phyloP scores from a whole-genome alignment of 2,113 vertebrate genomes.

The Neolamprologus caudopunctatus region DNA sequence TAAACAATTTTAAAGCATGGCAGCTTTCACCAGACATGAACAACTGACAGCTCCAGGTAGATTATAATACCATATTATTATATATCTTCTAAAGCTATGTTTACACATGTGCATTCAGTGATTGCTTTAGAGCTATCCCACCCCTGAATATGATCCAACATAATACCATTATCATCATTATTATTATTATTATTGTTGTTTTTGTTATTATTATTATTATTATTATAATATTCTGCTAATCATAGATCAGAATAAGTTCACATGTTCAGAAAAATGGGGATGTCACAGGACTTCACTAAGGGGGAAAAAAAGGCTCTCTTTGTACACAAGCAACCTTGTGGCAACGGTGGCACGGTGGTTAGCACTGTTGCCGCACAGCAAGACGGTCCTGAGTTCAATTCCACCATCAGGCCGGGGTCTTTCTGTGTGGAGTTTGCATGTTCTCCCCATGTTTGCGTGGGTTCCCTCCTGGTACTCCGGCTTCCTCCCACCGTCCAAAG shows the following conservation, averaged over 20 bases:
- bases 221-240: not conserved
- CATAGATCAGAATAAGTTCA: not conserved
- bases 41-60: not conserved
- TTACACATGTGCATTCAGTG: not conserved
- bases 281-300: not conserved
- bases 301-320: accelerated
- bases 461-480: not conserved
- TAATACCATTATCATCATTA: not conserved
- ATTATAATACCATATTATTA: not conserved
- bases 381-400: not conserved
- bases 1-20: not conserved
- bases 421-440: not conserved
- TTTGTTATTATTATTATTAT: not conserved
- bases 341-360: not conserved
- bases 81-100: not conserved
- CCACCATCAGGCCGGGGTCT: not conserved
- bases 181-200: too few species aligned
- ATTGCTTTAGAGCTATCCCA: not conserved
- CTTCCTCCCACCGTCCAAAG: not conserved
- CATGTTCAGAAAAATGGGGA: not conserved
- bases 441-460: accelerated
- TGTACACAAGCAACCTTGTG: not conserved
- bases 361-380: not conserved
- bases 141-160: not conserved
- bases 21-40: not conserved